A percentile compares a stretch with the other conserved stretches of the same genome.
Conservation (phyloP, 2,888 invertebrate species). For the Mellilla xanthometata region DNA sequence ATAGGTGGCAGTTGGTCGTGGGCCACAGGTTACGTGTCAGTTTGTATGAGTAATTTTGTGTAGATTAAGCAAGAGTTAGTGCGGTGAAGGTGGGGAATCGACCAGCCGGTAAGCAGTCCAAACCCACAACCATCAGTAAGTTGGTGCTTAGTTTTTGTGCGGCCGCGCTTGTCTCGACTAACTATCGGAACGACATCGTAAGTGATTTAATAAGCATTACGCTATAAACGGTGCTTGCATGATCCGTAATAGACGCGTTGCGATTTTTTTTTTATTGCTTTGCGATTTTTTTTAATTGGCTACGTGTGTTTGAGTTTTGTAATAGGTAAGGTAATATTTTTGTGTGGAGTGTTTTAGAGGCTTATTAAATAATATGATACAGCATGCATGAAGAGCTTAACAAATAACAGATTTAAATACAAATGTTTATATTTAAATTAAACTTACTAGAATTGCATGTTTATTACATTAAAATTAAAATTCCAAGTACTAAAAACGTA, state of each 20-base stretch:
- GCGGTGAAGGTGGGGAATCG: conserved; percentile 37
- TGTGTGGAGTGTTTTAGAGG: too few relatives aligned
- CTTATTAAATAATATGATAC: too few relatives aligned
- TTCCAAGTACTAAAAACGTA: too few relatives aligned
- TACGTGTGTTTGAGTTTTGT: not conserved
- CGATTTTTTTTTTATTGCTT: conserved; percentile 31
- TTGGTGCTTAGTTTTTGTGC: conserved; percentile 41
- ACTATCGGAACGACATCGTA: conserved; percentile 38
- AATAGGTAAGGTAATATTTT: not conserved
- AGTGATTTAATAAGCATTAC: conserved; percentile 29
- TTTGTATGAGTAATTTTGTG: not conserved
- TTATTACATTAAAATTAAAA: too few relatives aligned
- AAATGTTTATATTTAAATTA: too few relatives aligned
- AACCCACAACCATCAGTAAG: conserved; percentile 39
- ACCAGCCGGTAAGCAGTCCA: conserved; percentile 26
- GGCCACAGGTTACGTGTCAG: not conserved
- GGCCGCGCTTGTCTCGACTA: conserved; percentile 34
- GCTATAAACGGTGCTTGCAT: conserved; percentile 10
- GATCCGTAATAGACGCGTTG: conserved; percentile 23
- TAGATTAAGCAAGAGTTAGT: conserved; percentile 19
- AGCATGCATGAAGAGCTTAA: too few relatives aligned
- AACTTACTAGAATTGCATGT: too few relatives aligned
- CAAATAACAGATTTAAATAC: too few relatives aligned
- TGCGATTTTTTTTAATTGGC: conserved; percentile 18
- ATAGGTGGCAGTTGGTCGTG: conserved; percentile 5